Evolutionary conservation across 2,888 invertebrate species (phyloP).

Genomic region (Ganaspis brasiliensis): DNA sequence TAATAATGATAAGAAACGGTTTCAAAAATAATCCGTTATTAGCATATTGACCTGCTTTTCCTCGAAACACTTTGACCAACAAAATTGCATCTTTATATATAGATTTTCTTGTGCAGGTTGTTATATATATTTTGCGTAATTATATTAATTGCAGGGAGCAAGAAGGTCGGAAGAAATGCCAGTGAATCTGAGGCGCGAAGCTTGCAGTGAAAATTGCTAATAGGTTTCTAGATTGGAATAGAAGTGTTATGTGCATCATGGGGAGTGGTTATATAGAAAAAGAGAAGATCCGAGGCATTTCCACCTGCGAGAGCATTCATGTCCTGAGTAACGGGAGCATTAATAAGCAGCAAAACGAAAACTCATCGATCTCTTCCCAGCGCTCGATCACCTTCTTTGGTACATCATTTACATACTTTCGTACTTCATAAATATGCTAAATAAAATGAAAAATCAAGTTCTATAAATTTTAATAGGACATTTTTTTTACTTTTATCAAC

Average conservation of each 20-base stretch:
- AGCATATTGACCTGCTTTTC: no score
- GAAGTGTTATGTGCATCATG: constrained; percentile 9
- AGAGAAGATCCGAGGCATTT: constrained; percentile 57
- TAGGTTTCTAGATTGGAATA: constrained; percentile 13
- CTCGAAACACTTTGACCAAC: not conserved
- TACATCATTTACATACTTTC: constrained; percentile 30
- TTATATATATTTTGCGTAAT: not conserved
- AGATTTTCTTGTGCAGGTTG: not conserved
- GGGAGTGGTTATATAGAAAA: constrained; percentile 45
- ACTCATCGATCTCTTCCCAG: constrained; percentile 55
- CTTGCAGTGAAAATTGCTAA: constrained; percentile 24
- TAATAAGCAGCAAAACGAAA: constrained; percentile 66
- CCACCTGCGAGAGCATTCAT: constrained; percentile 61
- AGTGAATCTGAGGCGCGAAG: constrained; percentile 9
- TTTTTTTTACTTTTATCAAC: constrained; percentile 24
- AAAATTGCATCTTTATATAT: not conserved
- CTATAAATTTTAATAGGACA: constrained; percentile 37
- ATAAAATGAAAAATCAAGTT: not conserved
- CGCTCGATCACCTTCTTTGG: constrained; percentile 58
- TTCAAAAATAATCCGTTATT: no score
- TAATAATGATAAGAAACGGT: no score
- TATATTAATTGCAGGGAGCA: constrained; percentile 7
- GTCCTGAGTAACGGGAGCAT: constrained; percentile 65
- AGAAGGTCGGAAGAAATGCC: not conserved
- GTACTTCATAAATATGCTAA: constrained; percentile 31